Base-by-base conservation (phyloP, 2,888 invertebrate species). In the Plemyria rubiginata region DNA sequence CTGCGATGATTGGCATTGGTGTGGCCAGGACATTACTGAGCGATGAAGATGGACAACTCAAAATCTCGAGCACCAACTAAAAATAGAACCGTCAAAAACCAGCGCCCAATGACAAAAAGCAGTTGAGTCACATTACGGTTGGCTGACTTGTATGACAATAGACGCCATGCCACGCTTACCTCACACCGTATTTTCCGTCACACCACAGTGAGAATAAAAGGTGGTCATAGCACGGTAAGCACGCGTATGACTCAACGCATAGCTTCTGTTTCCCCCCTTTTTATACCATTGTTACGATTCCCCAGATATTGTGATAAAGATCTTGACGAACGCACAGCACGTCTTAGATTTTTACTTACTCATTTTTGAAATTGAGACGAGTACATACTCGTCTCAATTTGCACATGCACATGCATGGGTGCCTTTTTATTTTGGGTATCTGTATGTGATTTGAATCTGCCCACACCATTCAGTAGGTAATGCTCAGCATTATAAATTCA, bases 41-140 rank as follows among this genome's bases (percentile, higher is more conserved):
- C 1, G 22, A 22, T 15, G 15, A 0, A 13, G 43, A 15, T 32
- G 6, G 2, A 8, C 6, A 7, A 40, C 40, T 40, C n/a, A 43
- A 2, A n/a, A 15, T 15, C 43, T 43, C 15, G 6, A 15, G 3
- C 6, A 15, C 41, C 41, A 38, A 38, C 3, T 38, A 38, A 38
- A 38, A 38, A 38, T 38, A 38, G 8, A 38, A 11, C 11, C 1
- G 29, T 49, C 29, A 41, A 32, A 43, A 55, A 43, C 11, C n/a
- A 52, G 28, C 28, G 15, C 50, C 29, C 40, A 51, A 38, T 51
- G 63, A 52, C 16, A 60, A 50, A 54, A 22, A 59, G 11, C 43
- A 49, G 40, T 46, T 65, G 65, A 64, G 62, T 66, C 66, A 68
- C 49, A 63, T 53, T 57, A 15, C 48, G 68, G 61, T 62, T 64